Percentiles rank a stretch among this genome's conserved stretches.
phyloP scores from a whole-genome alignment of 2,888 invertebrate genomes.

The Pyrochroa serraticornis region DNA sequence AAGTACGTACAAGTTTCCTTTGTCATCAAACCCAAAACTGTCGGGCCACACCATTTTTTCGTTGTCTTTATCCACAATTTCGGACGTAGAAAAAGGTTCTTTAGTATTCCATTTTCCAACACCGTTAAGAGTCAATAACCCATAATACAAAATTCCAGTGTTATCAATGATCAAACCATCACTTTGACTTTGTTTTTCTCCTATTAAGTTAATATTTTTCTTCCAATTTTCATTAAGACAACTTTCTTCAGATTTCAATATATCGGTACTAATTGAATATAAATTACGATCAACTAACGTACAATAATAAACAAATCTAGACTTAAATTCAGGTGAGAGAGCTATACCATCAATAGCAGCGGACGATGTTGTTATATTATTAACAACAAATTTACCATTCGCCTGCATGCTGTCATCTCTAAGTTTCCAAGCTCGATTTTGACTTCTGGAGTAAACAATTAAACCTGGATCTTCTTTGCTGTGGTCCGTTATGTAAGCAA shows the following conservation, averaged over 20 bases:
- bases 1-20: slow-evolving; percentile 25
- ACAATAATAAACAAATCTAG: slow-evolving; percentile 45
- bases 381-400: slow-evolving; percentile 67
- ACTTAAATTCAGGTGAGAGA: slow-evolving; percentile 61
- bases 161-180: slow-evolving; percentile 73
- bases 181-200: slow-evolving; percentile 68
- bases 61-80: slow-evolving; percentile 55
- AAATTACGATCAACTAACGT: slow-evolving; percentile 53
- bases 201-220: slow-evolving; percentile 36
- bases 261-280: slow-evolving; percentile 67
- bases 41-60: background rate
- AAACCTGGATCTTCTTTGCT: slow-evolving; percentile 72
- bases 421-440: slow-evolving; percentile 73
- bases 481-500: slow-evolving; percentile 75
- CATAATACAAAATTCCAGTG: slow-evolving; percentile 69
- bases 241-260: slow-evolving; percentile 64
- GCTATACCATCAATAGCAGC: slow-evolving; percentile 75
- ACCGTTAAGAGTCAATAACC: slow-evolving; percentile 70
- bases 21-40: slow-evolving; percentile 63
- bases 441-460: slow-evolving; percentile 69
- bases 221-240: slow-evolving; percentile 44
- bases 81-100: slow-evolving; percentile 60
- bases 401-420: slow-evolving; percentile 72
- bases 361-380: slow-evolving; percentile 60
- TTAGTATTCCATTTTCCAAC: slow-evolving; percentile 74